Conservation (phyloP, 2,797 vertebrate genomes). For the Clangula hyemalis region DNA sequence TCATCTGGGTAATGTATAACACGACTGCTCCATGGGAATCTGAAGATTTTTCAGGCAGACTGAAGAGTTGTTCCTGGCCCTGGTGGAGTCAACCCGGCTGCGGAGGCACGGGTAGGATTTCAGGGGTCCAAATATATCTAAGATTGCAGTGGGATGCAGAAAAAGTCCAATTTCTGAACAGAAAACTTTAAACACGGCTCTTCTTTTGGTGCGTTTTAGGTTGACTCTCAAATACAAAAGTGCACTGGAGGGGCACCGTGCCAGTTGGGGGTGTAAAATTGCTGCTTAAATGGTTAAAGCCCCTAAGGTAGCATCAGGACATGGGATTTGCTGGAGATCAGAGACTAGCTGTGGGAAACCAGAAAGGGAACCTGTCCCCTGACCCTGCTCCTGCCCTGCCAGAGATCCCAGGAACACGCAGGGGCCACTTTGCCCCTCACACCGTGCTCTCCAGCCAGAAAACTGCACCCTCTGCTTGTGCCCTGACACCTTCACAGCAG, state of each 20-base stretch:
- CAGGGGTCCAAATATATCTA: neutral
- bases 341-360: neutral
- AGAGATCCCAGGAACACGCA: neutral
- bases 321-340: accelerated
- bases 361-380: neutral
- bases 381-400: neutral
- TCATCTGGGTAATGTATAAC: accelerated
- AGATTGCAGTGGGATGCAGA: neutral
- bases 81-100: neutral
- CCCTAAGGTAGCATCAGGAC: neutral
- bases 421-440: neutral
- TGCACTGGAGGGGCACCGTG: accelerated
- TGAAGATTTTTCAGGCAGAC: neutral
- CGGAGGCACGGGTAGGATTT: accelerated
- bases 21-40: neutral
- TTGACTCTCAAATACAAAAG: neutral
- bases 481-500: neutral
- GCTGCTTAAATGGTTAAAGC: neutral
- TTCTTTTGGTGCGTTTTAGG: accelerated
- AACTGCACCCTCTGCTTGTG: neutral
- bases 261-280: neutral
- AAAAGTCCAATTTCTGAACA: neutral
- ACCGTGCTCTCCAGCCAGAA: accelerated
- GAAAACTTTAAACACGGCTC: accelerated
- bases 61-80: neutral